Evolutionary conservation across 2,888 invertebrate species (phyloP).

Genomic region (Philopedon plagiatum): DNA sequence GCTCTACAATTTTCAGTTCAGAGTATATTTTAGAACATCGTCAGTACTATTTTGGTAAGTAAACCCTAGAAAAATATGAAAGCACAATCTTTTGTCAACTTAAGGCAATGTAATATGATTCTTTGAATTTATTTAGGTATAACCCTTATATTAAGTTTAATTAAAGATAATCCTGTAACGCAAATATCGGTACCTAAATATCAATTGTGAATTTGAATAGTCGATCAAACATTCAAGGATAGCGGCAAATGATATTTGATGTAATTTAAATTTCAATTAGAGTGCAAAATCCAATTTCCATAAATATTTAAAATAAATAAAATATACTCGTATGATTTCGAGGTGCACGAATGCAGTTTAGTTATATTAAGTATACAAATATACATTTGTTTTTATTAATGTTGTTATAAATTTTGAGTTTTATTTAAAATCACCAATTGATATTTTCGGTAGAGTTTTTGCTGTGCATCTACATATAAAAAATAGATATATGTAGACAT

Average conservation of each 20-base stretch:
- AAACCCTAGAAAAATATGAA: too few relatives aligned
- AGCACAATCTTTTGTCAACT: too few relatives aligned
- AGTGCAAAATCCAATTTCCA: conserved; percentile 20
- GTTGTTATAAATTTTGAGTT: not conserved
- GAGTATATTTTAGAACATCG: too few relatives aligned
- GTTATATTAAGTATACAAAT: not conserved
- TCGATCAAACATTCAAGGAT: conserved; percentile 24
- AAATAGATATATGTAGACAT: too few relatives aligned
- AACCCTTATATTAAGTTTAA: too few relatives aligned
- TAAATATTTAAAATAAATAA: conserved; percentile 30
- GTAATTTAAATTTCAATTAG: conserved; percentile 32
- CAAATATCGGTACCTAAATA: not conserved
- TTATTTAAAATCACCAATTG: not conserved
- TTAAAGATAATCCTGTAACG: not conserved
- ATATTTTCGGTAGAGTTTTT: not conserved
- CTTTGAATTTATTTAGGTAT: too few relatives aligned
- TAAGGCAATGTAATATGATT: too few relatives aligned
- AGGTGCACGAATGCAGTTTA: not conserved
- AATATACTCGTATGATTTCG: not conserved
- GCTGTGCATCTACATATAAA: too few relatives aligned
- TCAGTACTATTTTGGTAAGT: too few relatives aligned
- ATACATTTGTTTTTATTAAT: not conserved
- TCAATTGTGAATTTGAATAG: not conserved
- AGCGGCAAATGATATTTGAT: conserved; percentile 37
- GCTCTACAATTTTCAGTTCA: too few relatives aligned